Evolutionary conservation across 2,888 invertebrate genomes (phyloP), one percentile per base, ranked within the genome.

Genomic region (Himalopsyche kuldschensis): DNA sequence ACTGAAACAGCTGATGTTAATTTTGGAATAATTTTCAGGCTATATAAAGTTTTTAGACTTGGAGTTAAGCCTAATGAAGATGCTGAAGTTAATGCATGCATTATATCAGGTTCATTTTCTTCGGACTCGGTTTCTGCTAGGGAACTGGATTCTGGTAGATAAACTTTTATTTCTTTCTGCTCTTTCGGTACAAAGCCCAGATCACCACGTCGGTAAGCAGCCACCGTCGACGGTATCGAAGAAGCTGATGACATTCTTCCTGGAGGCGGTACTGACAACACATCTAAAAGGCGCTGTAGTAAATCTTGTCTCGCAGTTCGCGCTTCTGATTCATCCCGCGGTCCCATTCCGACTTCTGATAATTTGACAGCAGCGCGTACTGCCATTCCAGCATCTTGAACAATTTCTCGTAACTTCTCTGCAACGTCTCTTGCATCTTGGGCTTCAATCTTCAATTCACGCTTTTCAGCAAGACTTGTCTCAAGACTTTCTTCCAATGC

Each of bases 111-210:
- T 32, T 24, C 78, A 24, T 83, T 69, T 10, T 75, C n/a, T n/a
- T n/a, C n/a, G n/a, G n/a, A n/a, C n/a, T n/a, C 24, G 48, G 35
- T 47, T 88, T 80, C 80, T 0, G 83, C 75, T 46, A 46, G 69
- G 17, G 80, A 83, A 48, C 78, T 81, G 46, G 69, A 87, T 86
- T 89, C 88, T 6, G 80, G 63, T 35, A 46, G 35, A 48, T 76
- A 48, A 0, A 89, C 88, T 8, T 24, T 69, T 15, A 69, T 30
- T 27, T 69, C 24, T 69, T 69, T 69, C 27, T 69, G 69, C 20
- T 89, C 88, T 87, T 93, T 93, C 0, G 94, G 94, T 85, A 94
- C 90, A 86, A 95, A 94, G 10, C 95, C 95, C 84, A 95, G 91
- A 88, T 94, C 94, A 15, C 95, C 95, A 86, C 93, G 92, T 78